phyloP scores from a whole-genome alignment of 2,888 invertebrate species.

The Laothoe populi region DNA sequence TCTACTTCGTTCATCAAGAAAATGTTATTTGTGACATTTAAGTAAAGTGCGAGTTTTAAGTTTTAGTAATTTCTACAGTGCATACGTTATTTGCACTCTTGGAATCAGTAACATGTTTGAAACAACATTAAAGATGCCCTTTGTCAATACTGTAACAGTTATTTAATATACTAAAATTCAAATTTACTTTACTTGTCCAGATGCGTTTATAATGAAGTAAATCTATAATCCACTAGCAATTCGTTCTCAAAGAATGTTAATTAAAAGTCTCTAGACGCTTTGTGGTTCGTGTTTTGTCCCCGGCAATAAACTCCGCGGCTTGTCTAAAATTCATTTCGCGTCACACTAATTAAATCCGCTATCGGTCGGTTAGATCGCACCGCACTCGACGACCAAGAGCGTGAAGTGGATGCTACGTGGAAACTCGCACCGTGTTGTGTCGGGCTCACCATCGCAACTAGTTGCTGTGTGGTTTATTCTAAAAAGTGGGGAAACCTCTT shows the following conservation, averaged over 20 bases:
- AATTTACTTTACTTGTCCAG: not conserved
- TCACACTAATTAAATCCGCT: conserved; percentile 48
- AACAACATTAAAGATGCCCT: too few species aligned
- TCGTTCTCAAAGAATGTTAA: conserved; percentile 19
- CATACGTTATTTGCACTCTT: not conserved
- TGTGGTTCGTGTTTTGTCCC: conserved; percentile 21
- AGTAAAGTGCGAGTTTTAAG: too few species aligned
- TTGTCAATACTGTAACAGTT: not conserved
- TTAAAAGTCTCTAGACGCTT: conserved; percentile 8
- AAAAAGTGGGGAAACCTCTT: conserved; percentile 1
- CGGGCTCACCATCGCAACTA: conserved; percentile 1
- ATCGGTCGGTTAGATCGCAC: conserved; percentile 35
- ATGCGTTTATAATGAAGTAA: conserved; percentile 22
- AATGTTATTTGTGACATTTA: too few species aligned
- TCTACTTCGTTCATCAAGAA: too few species aligned
- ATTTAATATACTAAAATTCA: not conserved
- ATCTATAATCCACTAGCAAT: conserved; percentile 4
- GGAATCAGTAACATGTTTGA: not conserved
- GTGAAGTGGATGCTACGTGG: conserved; percentile 39
- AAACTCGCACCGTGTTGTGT: conserved; percentile 37
- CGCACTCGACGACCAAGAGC: conserved; percentile 34
- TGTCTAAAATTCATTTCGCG: conserved; percentile 49
- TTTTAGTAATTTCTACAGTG: too few species aligned
- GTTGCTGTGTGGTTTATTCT: not conserved
- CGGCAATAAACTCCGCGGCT: not conserved